Evolutionary conservation across 2,888 invertebrate species (phyloP).

Genomic region (Orgyia antiqua): DNA sequence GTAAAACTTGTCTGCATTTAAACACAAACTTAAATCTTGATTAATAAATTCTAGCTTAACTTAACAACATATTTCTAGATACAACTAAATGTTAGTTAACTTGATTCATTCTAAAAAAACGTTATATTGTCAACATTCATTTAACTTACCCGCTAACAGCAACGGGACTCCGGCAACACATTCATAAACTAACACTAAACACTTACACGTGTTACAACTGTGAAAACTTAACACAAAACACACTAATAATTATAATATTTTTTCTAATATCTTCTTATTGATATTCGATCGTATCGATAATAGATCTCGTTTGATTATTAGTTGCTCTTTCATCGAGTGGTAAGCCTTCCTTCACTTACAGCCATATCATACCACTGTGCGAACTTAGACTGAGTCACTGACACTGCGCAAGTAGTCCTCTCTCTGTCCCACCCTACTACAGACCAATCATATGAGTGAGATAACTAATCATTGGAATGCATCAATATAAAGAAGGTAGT

Average conservation of each 20-base stretch:
- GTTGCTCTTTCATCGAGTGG: constrained; percentile 25
- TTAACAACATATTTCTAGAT: too few species aligned
- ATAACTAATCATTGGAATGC: constrained; percentile 54
- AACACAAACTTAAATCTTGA: too few species aligned
- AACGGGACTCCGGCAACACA: constrained; percentile 58
- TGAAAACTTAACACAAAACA: constrained; percentile 24
- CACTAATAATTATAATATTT: constrained; percentile 24
- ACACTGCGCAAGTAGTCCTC: constrained; percentile 59
- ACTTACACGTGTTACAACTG: constrained; percentile 21
- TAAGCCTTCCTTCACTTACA: constrained; percentile 23
- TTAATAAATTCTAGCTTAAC: too few species aligned
- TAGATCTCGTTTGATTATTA: constrained; percentile 17
- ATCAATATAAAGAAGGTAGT: constrained; percentile 48
- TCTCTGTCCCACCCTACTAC: constrained; percentile 41
- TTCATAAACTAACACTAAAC: constrained; percentile 31
- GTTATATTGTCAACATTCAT: constrained; percentile 52
- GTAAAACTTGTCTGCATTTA: too few species aligned
- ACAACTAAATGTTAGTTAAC: too few species aligned
- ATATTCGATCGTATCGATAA: constrained; percentile 53
- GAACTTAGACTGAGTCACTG: constrained; percentile 67
- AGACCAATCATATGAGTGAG: constrained; percentile 35
- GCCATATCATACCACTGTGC: constrained; percentile 39
- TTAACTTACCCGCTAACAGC: constrained; percentile 50
- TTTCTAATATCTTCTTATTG: constrained; percentile 46
- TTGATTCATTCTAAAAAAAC: too few species aligned